Conservation (phyloP, 1,140 invertebrate genomes). For the Temnothorax longispinosus region DNA sequence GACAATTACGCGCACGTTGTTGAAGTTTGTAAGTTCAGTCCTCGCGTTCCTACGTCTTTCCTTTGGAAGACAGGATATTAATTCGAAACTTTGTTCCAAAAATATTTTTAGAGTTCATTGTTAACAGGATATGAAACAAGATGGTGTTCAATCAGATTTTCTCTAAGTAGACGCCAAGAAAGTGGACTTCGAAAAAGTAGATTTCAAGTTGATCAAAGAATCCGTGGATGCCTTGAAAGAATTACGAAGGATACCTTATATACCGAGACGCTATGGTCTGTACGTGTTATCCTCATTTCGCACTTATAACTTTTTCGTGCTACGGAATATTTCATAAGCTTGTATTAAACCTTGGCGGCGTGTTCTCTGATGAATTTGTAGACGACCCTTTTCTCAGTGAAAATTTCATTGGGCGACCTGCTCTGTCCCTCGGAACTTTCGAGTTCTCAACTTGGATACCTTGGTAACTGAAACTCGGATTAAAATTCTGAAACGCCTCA, state of each 20-base stretch:
- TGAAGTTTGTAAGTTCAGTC: neutral
- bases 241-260: neutral
- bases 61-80: conserved; percentile 8
- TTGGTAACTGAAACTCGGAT: neutral
- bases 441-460: conserved; percentile 25
- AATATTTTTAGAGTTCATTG: conserved; percentile 5
- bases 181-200: conserved; percentile 34
- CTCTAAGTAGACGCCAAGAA: conserved; percentile 13
- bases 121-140: conserved; percentile 21
- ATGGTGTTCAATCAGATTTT: conserved; percentile 24
- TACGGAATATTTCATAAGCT: conserved; percentile 51
- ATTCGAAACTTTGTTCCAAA: neutral
- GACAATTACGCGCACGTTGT: neutral
- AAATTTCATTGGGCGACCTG: conserved; percentile 36
- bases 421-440: conserved; percentile 11
- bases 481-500: conserved; percentile 20
- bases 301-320: conserved; percentile 47
- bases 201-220: conserved; percentile 54
- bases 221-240: conserved; percentile 21
- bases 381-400: conserved; percentile 35
- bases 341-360: conserved; percentile 41
- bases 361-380: conserved; percentile 40
- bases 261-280: neutral
- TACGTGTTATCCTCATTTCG: conserved; percentile 30
- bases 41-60: neutral